phyloP scores from a whole-genome alignment of 2,113 vertebrate genomes.

The Gymnobelideus leadbeateri region DNA sequence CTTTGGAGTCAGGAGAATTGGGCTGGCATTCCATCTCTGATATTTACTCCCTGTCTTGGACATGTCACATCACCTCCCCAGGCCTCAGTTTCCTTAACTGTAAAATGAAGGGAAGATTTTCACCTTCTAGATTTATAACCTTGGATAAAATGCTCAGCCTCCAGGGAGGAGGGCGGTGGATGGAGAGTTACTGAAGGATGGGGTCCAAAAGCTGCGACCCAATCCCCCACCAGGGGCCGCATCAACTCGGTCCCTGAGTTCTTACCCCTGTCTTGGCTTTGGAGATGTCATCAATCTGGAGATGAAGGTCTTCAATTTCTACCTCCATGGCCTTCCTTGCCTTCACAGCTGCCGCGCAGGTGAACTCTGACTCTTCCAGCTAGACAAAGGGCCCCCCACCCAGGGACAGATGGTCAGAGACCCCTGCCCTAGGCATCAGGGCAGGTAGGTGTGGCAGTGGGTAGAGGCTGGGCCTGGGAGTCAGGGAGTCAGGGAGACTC shows the following conservation, averaged over 20 bases:
- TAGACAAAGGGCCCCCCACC: slow-evolving; percentile 77
- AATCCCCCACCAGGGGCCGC: not conserved
- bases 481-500: not conserved
- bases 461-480: not conserved
- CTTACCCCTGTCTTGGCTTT: slow-evolving; percentile 94
- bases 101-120: not conserved
- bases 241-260: not conserved
- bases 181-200: not conserved
- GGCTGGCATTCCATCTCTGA: not conserved
- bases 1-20: not conserved
- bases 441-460: slow-evolving; percentile 5
- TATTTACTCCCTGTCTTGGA: not conserved
- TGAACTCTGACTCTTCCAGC: slow-evolving; percentile 99
- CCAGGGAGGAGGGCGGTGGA: not conserved
- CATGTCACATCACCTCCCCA: not conserved
- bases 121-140: not conserved
- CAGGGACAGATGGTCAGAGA: slow-evolving; percentile 56
- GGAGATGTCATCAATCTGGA: slow-evolving; percentile 97
- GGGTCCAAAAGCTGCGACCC: not conserved
- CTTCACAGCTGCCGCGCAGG: slow-evolving; percentile 94
- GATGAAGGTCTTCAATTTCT: slow-evolving; percentile 97
- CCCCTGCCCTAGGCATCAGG: not conserved
- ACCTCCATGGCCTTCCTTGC: slow-evolving; percentile 97
- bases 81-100: not conserved
- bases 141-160: not conserved